Base-by-base conservation (phyloP, 2,797 vertebrate genomes). In the Otus scops region DNA sequence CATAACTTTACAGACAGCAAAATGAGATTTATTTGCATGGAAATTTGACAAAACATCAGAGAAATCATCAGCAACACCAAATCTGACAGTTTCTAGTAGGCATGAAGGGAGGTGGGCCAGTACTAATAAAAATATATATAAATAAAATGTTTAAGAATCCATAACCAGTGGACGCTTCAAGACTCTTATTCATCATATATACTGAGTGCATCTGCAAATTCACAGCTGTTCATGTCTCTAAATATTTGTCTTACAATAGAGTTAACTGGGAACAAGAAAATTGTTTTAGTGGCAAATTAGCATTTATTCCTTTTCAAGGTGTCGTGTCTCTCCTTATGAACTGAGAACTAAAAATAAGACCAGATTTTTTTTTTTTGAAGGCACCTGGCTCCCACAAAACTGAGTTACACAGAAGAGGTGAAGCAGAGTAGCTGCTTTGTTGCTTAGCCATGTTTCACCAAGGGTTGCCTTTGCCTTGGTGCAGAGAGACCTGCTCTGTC, bases 1-100 rank as follows among this genome's bases (percentile, higher is more conserved):
- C 94, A 97, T 97, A 96, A 96, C 97, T 97, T 97, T 97, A 98
- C 97, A 97, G 97, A 98, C 97, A 98, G 98, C 96, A 95, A 97
- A 98, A 98, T 77, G 63, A 96, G 95, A 96, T 98, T 97, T 96
- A 94, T 97, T 97, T 98, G 92, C 82, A 93, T 97, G 93, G 85
- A 96, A 97, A 98, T 98, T 92, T 97, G 95, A 98, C 88, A 88
- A 92, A 95, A 97, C 95, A 96, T 98, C 97, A 98, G 96, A 98
- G 85, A 61, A 95, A 91, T 88, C 60, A 91, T 97, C 96, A 93
- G 54, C 89, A 95, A 94, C 93, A 97, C 48, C 83, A 92, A 96
- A 94, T 94, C 71, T 60, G 48, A 74, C 21, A 57, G 45, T 97
- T 98, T 93, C 93, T 97, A 92, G 87, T 50, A 80, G 60, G 88